phyloP scores from a whole-genome alignment of 2,888 invertebrate species.

The Cosmorhoe ocellata region DNA sequence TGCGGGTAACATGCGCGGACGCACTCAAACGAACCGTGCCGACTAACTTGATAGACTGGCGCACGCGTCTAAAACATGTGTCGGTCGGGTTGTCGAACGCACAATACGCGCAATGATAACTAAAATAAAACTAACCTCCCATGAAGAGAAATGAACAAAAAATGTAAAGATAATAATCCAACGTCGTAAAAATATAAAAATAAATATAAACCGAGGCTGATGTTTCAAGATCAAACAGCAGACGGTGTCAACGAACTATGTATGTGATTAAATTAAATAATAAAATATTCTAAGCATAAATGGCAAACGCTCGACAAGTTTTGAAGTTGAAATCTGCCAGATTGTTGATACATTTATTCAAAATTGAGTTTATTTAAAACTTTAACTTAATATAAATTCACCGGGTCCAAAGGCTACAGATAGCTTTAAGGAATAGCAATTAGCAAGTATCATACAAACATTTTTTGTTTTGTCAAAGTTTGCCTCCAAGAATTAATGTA shows the following conservation, averaged over 20 bases:
- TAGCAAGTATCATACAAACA: too few species aligned
- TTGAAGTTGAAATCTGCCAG: constrained; percentile 17
- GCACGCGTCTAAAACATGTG: constrained; percentile 56
- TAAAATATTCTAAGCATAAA: constrained; percentile 21
- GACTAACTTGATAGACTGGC: constrained; percentile 56
- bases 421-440: too few species aligned
- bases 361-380: not conserved
- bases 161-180: constrained; percentile 28
- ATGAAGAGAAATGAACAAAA: constrained; percentile 58
- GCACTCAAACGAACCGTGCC: constrained; percentile 60
- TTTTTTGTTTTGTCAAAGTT: too few species aligned
- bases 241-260: constrained; percentile 34
- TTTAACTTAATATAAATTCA: too few species aligned
- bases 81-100: constrained; percentile 48
- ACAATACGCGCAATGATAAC: constrained; percentile 71
- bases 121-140: constrained; percentile 73
- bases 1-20: constrained; percentile 55
- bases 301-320: constrained; percentile 25
- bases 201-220: too few species aligned
- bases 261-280: constrained; percentile 14
- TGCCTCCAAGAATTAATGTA: too few species aligned
- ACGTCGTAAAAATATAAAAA: constrained; percentile 30
- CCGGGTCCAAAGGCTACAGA: too few species aligned
- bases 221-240: constrained; percentile 40
- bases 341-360: constrained; percentile 10